phyloP scores from a whole-genome alignment of 1,140 invertebrate species.

The Sitodiplosis mosellana region DNA sequence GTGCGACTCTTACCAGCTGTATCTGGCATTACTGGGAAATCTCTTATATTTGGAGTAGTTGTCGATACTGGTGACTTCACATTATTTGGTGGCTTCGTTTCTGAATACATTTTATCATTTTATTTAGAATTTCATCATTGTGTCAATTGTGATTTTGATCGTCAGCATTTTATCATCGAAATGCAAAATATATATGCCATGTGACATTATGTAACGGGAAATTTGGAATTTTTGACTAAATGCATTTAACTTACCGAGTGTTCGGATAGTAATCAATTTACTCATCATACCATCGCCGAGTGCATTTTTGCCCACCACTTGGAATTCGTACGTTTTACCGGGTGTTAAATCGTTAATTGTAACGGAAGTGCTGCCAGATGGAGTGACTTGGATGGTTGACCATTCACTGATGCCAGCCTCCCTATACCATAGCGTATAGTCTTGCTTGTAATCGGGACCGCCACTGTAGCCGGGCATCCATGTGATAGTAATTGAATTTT shows the following conservation, averaged over 20 bases:
- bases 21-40: slow-evolving; percentile 38
- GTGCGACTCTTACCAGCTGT: slow-evolving; percentile 44
- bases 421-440: slow-evolving; percentile 83
- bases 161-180: too few species aligned
- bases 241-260: slow-evolving; percentile 74
- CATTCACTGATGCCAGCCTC: slow-evolving; percentile 68
- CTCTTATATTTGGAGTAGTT: slow-evolving; percentile 29
- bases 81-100: background rate
- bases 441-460: slow-evolving; percentile 82
- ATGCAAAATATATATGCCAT: too few species aligned
- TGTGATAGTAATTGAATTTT: slow-evolving; percentile 72
- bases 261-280: slow-evolving; percentile 74
- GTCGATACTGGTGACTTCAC: slow-evolving; percentile 22
- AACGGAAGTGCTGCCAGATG: slow-evolving; percentile 70
- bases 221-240: too few species aligned
- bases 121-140: too few species aligned
- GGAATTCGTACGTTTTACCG: slow-evolving; percentile 87
- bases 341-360: slow-evolving; percentile 80
- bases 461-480: slow-evolving; percentile 93
- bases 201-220: too few species aligned
- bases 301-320: slow-evolving; percentile 85
- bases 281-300: slow-evolving; percentile 90
- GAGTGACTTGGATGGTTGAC: slow-evolving; percentile 84
- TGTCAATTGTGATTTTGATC: too few species aligned
- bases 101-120: too few species aligned